phyloP scores from a whole-genome alignment of 1,140 invertebrate genomes.

The Nylanderia fulva region DNA sequence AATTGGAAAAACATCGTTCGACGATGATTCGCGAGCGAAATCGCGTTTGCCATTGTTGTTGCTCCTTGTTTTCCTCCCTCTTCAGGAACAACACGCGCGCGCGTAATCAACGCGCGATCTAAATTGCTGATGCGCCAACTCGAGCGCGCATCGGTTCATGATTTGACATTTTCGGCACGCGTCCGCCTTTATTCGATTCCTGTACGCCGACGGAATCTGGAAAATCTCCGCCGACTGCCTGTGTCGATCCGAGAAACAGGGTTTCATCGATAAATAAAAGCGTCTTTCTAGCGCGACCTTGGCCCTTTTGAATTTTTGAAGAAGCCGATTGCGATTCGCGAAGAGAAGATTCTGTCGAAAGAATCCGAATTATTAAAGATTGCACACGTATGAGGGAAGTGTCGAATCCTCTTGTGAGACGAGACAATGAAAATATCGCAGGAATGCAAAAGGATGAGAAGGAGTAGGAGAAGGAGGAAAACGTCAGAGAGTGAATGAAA shows the following conservation, averaged over 20 bases:
- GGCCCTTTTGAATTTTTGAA: slow-evolving; percentile 30
- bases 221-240: slow-evolving; percentile 21
- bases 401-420: slow-evolving; percentile 18
- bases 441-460: slow-evolving; percentile 3
- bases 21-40: slow-evolving; percentile 29
- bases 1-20: slow-evolving; percentile 30
- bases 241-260: not conserved
- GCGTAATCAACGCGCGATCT: slow-evolving; percentile 61
- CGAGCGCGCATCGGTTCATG: slow-evolving; percentile 26
- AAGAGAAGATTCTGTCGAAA: not conserved
- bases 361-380: not conserved
- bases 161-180: slow-evolving; percentile 53
- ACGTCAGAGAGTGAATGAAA: slow-evolving; percentile 33
- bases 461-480: not conserved
- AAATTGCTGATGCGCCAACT: slow-evolving; percentile 64
- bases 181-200: slow-evolving; percentile 39
- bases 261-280: not conserved
- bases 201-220: slow-evolving; percentile 27
- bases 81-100: not conserved
- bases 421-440: slow-evolving; percentile 27
- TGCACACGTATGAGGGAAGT: not conserved
- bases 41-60: not conserved
- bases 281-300: slow-evolving; percentile 28
- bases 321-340: not conserved
- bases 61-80: slow-evolving; percentile 7